Evolutionary conservation across 2,888 invertebrate species (phyloP).

Genomic region (Neocrepidodera transversa): DNA sequence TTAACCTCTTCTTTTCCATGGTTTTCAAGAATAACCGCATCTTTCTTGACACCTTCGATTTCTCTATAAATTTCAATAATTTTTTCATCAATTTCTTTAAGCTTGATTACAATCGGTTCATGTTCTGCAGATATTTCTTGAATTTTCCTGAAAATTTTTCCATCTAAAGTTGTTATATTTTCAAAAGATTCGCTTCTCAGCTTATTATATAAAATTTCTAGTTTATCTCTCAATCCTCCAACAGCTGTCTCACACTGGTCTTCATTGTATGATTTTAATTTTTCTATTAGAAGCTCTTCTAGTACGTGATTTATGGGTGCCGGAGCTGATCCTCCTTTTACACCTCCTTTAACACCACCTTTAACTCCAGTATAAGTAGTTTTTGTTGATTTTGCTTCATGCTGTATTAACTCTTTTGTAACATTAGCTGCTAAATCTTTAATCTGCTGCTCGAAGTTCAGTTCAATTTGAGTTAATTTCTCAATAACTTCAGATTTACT

Average conservation of each 20-base stretch:
- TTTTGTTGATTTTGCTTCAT: not conserved
- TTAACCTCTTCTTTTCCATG: not conserved
- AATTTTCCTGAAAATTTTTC: slow-evolving; percentile 2
- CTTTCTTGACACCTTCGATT: not conserved
- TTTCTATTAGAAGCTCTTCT: slow-evolving; percentile 10
- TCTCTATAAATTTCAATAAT: slow-evolving; percentile 4
- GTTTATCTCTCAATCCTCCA: slow-evolving; percentile 1
- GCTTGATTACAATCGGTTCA: slow-evolving; percentile 1
- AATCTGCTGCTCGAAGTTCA: slow-evolving; percentile 7
- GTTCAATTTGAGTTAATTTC: slow-evolving; percentile 6
- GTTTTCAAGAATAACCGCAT: not conserved
- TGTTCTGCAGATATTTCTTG: not conserved
- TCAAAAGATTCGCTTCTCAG: not conserved
- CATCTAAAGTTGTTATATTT: slow-evolving; percentile 1
- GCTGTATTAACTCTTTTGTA: slow-evolving; percentile 5
- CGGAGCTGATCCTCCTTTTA: not conserved
- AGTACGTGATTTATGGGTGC: not conserved
- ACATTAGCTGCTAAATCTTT: slow-evolving; percentile 19
- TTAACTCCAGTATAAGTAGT: not conserved
- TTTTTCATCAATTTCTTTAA: slow-evolving; percentile 1
- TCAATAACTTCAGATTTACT: slow-evolving; percentile 12
- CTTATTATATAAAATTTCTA: not conserved
- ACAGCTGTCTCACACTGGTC: slow-evolving; percentile 16
- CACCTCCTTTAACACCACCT: slow-evolving; percentile 1
- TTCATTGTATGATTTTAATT: slow-evolving; percentile 15